Conservation (phyloP, 1,140 invertebrate genomes). For the Calliopsis andreniformis region DNA sequence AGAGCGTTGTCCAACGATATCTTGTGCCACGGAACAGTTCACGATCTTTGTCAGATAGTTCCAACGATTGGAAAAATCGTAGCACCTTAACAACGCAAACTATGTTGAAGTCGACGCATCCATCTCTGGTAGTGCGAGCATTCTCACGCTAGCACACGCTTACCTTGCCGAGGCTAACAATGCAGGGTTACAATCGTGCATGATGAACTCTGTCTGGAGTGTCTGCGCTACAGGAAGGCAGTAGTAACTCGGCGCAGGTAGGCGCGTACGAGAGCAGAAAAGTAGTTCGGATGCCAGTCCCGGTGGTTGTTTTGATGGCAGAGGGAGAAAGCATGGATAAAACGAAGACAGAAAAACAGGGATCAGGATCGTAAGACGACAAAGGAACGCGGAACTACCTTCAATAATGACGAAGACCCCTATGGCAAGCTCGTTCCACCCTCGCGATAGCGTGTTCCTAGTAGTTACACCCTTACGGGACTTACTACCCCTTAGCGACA, state of each 20-base stretch:
- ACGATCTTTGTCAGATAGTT: background rate
- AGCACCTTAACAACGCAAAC: background rate
- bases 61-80: background rate
- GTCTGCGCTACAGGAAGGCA: constrained; percentile 58
- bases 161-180: constrained; percentile 54
- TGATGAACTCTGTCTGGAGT: constrained; percentile 64
- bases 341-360: constrained; percentile 7
- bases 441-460: constrained; percentile 72
- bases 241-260: constrained; percentile 58
- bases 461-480: constrained; percentile 67
- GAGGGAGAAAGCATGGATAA: constrained; percentile 29
- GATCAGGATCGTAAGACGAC: constrained; percentile 62
- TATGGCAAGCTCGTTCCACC: constrained; percentile 67
- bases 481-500: constrained; percentile 70
- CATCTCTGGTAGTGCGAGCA: background rate
- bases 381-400: constrained; percentile 60
- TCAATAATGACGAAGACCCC: constrained; percentile 69
- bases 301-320: constrained; percentile 61
- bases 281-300: constrained; percentile 39
- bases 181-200: constrained; percentile 52
- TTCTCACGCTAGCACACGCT: background rate
- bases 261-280: constrained; percentile 31
- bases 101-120: too few species aligned
- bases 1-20: background rate
- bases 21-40: background rate